Evolutionary conservation across 64 coral and sea anemone species (phyloP).

Genomic region (Orbicella faveolata): DNA sequence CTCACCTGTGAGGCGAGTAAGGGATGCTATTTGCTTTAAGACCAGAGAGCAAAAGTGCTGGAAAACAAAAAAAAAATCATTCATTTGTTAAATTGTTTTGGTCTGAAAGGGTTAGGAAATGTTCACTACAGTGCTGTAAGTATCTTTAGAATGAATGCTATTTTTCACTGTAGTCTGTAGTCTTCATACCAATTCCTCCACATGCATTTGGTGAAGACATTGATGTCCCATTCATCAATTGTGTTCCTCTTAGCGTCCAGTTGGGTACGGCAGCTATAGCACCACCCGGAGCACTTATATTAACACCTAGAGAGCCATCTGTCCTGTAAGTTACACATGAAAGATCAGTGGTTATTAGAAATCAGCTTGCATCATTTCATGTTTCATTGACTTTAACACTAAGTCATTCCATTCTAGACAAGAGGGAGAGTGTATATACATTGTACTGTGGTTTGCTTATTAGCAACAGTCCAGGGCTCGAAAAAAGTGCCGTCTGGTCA

Average conservation of each 20-base stretch:
- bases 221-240: conserved; percentile 97
- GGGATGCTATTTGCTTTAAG: conserved; percentile 67
- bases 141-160: not conserved
- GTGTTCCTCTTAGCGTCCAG: conserved; percentile 91
- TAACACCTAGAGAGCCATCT: conserved; percentile 73
- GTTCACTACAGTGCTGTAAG: too few relatives aligned
- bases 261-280: conserved; percentile 95
- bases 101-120: too few relatives aligned
- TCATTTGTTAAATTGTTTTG: not conserved
- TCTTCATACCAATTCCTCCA: conserved; percentile 87
- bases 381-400: too few relatives aligned
- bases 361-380: too few relatives aligned
- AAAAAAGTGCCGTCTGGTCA: too few relatives aligned
- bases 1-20: conserved; percentile 92
- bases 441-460: too few relatives aligned
- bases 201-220: conserved; percentile 99
- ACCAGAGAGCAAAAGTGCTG: conserved; percentile 92
- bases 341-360: too few relatives aligned
- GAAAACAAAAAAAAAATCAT: not conserved
- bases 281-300: conserved; percentile 90
- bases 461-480: too few relatives aligned
- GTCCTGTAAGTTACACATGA: conserved; percentile 30
- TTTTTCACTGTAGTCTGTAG: not conserved
- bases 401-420: too few relatives aligned
- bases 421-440: too few relatives aligned